Conservation (phyloP, 2,113 vertebrate genomes). For the Plestiodon gilberti region DNA sequence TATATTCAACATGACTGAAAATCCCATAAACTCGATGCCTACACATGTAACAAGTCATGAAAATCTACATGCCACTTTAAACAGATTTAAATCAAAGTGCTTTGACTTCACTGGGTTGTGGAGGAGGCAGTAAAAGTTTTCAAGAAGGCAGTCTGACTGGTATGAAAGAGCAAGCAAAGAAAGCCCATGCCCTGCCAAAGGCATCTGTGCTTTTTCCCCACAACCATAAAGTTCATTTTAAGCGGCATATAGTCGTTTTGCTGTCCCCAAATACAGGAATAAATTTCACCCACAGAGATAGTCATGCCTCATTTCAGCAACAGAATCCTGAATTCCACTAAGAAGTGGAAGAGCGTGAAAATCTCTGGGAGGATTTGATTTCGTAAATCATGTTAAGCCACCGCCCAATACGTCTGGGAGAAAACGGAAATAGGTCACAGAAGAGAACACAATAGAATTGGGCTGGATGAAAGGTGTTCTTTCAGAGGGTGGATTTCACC, state of each 20-base stretch:
- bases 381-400: neutral
- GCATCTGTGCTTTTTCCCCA: neutral
- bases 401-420: neutral
- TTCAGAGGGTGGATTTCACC: slow-evolving; percentile 34
- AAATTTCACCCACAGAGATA: slow-evolving; percentile 23
- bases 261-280: neutral
- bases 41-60: too few species aligned
- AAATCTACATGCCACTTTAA: too few species aligned
- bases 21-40: too few species aligned
- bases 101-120: neutral
- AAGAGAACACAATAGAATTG: slow-evolving; percentile 14
- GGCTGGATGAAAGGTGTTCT: slow-evolving; percentile 33
- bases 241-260: neutral
- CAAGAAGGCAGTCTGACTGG: neutral
- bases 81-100: too few species aligned
- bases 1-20: too few species aligned
- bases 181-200: neutral
- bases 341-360: neutral
- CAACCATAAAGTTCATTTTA: neutral
- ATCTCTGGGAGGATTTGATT: slow-evolving; percentile 29
- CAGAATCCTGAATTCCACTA: neutral
- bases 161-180: neutral
- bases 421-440: rapidly evolving
- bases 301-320: slow-evolving; percentile 35
- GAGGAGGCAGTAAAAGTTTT: neutral